Percentiles rank a stretch among this genome's conserved stretches.
These are phyloP conservation scores for Bettongia penicillata DNA, from an alignment of 2,113 vertebrate genomes.

Conservation along the genomic window DNA sequence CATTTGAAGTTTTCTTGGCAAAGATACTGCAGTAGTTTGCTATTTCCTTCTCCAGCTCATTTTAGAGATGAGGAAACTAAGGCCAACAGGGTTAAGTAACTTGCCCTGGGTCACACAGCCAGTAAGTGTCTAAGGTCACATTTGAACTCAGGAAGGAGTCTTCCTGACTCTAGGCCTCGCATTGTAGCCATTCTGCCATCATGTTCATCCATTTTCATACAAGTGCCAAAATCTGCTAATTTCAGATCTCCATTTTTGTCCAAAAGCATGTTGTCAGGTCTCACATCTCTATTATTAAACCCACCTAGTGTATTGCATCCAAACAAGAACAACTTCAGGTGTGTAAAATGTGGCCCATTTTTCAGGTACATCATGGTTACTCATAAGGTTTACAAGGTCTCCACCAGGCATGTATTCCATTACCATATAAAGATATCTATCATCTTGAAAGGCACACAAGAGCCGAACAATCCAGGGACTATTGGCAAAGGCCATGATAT, in stretches of 20 bases:
- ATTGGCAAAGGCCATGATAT: slow-evolving; percentile 99
- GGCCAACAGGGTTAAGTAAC: no score
- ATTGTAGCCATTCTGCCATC: no score
- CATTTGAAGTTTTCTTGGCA: no score
- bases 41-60: no score
- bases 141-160: no score
- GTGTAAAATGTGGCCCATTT: slow-evolving; percentile 99
- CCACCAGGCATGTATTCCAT: slow-evolving; percentile 99
- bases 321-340: slow-evolving; percentile 97
- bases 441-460: slow-evolving; percentile 99
- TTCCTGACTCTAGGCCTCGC: no score
- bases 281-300: slow-evolving; percentile 98
- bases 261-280: slow-evolving; percentile 99
- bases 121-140: no score
- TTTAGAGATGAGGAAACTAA: no score
- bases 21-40: no score
- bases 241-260: slow-evolving; percentile 96
- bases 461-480: slow-evolving; percentile 99
- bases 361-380: slow-evolving; percentile 98
- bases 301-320: slow-evolving; percentile 99
- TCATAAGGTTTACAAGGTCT: slow-evolving; percentile 99
- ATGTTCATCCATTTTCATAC: slow-evolving; percentile 99
- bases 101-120: no score
- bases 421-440: slow-evolving; percentile 98
- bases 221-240: slow-evolving; percentile 98